Evolutionary conservation across 2,888 invertebrate genomes (phyloP).

Genomic region (Hydroisotoma schaefferi): DNA sequence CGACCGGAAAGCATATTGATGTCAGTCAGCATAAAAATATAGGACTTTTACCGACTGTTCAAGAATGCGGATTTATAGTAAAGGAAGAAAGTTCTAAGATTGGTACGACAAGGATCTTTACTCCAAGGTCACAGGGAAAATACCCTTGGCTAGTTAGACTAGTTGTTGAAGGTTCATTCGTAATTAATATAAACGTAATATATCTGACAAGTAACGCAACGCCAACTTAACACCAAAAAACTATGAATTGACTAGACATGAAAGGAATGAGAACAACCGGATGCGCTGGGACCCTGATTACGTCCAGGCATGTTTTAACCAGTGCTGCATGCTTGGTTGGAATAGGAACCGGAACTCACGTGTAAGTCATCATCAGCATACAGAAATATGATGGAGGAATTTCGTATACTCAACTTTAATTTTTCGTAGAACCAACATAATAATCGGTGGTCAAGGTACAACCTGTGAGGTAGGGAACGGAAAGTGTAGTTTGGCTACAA

Average conservation of each 20-base stretch:
- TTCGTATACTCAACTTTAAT: background rate
- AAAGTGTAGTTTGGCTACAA: background rate
- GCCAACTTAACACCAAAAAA: too few species aligned
- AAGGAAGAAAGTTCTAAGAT: background rate
- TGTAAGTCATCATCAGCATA: background rate
- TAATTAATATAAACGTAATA: background rate
- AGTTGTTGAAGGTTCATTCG: background rate
- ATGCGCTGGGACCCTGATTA: constrained; percentile 4
- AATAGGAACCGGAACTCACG: background rate
- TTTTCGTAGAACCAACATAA: background rate
- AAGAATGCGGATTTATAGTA: constrained; percentile 23
- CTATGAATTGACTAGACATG: background rate
- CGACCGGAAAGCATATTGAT: constrained; percentile 19
- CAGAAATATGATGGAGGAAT: too few species aligned
- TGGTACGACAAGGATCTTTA: background rate
- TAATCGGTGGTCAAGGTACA: background rate
- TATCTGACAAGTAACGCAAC: too few species aligned
- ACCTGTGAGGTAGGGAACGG: background rate
- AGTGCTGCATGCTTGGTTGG: background rate
- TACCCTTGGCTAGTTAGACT: constrained; percentile 9
- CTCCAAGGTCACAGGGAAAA: background rate
- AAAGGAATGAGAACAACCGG: background rate
- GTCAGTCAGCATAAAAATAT: constrained; percentile 24
- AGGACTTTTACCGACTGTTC: constrained; percentile 16
- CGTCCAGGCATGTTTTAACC: background rate